Evolutionary conservation across 2,797 vertebrate genomes (phyloP).

Genomic region (Myotis planiceps): DNA sequence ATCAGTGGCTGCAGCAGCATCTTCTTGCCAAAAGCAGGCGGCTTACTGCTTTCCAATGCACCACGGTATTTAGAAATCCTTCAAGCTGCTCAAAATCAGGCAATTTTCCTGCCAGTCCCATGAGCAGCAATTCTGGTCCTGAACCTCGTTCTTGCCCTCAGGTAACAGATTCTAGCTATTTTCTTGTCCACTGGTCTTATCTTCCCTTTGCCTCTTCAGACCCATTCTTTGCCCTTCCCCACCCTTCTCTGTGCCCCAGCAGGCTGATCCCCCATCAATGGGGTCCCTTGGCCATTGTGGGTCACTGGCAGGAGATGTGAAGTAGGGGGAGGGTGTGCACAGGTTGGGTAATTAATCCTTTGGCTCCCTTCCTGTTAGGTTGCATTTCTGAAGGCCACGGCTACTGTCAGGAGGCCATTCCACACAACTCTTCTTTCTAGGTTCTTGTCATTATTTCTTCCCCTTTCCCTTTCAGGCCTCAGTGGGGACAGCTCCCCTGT

Average conservation of each 20-base stretch:
- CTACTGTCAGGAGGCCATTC: neutral
- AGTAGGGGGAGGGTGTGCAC: neutral
- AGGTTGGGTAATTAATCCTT: neutral
- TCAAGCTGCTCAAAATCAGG: neutral
- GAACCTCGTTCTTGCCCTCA: neutral
- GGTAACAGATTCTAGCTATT: neutral
- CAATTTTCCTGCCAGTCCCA: neutral
- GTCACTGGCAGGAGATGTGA: neutral
- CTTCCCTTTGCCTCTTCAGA: neutral
- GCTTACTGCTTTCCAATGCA: neutral
- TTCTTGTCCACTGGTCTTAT: neutral
- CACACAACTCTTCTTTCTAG: neutral
- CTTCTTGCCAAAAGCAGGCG: neutral
- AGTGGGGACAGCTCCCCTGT: neutral
- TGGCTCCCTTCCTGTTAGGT: neutral
- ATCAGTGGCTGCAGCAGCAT: neutral
- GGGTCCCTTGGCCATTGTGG: neutral
- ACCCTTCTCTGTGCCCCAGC: neutral
- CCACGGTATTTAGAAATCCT: neutral
- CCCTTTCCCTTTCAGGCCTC: neutral
- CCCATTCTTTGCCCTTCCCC: neutral
- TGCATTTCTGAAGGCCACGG: neutral
- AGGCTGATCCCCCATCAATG: neutral
- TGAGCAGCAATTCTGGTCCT: neutral
- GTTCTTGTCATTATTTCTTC: neutral